These are phyloP conservation scores for Macaria notata DNA, from an alignment of 2,888 invertebrate species.

Conservation along the genomic window DNA sequence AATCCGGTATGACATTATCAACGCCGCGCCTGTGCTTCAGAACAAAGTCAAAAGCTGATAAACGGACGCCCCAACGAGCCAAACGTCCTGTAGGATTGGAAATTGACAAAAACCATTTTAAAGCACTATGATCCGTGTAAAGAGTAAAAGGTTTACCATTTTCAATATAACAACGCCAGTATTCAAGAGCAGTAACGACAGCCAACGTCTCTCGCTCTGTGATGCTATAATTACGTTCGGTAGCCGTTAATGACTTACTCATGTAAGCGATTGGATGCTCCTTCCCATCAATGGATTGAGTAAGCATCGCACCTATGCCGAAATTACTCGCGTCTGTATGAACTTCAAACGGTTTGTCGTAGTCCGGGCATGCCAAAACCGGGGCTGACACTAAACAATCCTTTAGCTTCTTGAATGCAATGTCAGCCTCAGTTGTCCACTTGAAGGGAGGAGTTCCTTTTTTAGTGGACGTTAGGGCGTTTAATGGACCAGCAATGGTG, in stretches of 20 bases:
- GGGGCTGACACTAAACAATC: constrained; percentile 12
- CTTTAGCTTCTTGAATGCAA: constrained; percentile 24
- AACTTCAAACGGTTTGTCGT: constrained; percentile 27
- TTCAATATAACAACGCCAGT: constrained; percentile 39
- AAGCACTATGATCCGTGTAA: constrained; percentile 35
- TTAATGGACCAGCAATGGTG: constrained; percentile 24
- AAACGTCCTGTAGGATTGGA: constrained; percentile 36
- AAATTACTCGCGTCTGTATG: constrained; percentile 35
- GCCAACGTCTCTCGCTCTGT: constrained; percentile 41
- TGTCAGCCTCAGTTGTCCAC: constrained; percentile 30
- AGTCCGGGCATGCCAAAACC: constrained; percentile 34
- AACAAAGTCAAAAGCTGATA: constrained; percentile 34
- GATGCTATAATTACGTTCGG: constrained; percentile 34
- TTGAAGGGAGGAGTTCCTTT: constrained; percentile 26
- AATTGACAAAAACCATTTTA: constrained; percentile 35
- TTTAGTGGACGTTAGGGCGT: constrained; percentile 30
- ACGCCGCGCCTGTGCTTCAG: constrained; percentile 33
- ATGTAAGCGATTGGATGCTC: constrained; percentile 31
- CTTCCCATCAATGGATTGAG: constrained; percentile 27
- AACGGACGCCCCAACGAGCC: constrained; percentile 37
- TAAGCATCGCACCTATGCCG: constrained; percentile 25
- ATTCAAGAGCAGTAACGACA: constrained; percentile 36
- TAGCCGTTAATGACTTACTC: constrained; percentile 11
- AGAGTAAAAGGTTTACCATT: constrained; percentile 33
- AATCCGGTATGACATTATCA: constrained; percentile 37